Percentiles rank a stretch among this genome's conserved stretches.
phyloP scores from a whole-genome alignment of 2,888 invertebrate species.

The Drosophila yooni region DNA sequence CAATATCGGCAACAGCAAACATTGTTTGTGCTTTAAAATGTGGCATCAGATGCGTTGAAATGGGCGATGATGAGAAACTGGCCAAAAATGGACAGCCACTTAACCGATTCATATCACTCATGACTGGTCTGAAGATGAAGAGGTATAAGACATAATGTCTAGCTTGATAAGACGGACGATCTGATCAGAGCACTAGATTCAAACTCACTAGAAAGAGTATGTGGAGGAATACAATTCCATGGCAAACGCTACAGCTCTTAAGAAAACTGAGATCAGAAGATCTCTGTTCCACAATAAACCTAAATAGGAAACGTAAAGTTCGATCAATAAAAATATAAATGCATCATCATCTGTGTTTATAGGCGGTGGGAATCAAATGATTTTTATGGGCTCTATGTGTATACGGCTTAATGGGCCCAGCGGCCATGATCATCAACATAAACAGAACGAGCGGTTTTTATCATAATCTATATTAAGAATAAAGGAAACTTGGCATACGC shows the following conservation, averaged over 20 bases:
- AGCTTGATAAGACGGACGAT: neutral
- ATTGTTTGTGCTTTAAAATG: neutral
- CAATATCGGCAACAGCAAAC: neutral
- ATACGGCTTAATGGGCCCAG: slow-evolving; percentile 15
- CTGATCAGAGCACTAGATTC: neutral
- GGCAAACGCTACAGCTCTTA: neutral
- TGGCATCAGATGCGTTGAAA: neutral
- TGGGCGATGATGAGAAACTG: neutral
- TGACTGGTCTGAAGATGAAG: neutral
- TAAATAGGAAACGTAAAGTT: neutral
- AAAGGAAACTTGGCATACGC: neutral
- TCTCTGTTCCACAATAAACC: neutral
- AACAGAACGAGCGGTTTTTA: slow-evolving; percentile 5
- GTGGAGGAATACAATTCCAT: neutral
- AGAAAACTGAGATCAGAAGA: neutral
- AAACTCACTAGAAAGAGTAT: neutral
- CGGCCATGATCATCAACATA: slow-evolving; percentile 20
- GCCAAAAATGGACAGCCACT: neutral
- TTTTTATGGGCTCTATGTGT: slow-evolving; percentile 20
- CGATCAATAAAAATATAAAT: neutral
- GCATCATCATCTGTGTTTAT: slow-evolving; percentile 25
- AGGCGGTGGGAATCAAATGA: neutral
- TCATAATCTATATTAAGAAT: neutral
- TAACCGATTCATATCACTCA: neutral
- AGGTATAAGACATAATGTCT: no score